These are phyloP conservation scores for Ardeotis arabs DNA, from an alignment of 2,113 vertebrate genomes.

Conservation along the genomic window DNA sequence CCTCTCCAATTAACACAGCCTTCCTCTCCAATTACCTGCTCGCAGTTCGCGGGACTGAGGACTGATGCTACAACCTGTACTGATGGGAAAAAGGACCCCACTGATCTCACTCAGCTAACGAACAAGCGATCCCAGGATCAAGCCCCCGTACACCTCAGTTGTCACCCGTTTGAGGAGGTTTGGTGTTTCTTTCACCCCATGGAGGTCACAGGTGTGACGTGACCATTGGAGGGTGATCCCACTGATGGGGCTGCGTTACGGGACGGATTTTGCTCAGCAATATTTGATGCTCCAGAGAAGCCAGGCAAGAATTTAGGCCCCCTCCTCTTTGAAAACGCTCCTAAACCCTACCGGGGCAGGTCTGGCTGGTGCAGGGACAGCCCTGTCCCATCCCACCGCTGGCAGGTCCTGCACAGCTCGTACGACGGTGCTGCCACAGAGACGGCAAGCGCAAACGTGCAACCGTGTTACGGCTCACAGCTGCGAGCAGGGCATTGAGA, in stretches of 20 bases:
- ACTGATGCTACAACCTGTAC: neutral
- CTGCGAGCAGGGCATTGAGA: neutral
- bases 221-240: neutral
- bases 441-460: neutral
- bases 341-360: neutral
- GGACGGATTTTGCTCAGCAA: neutral
- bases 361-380: neutral
- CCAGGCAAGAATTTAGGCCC: neutral
- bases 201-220: fast-evolving
- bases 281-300: neutral
- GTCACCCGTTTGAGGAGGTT: neutral
- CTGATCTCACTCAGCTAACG: neutral
- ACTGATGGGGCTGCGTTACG: fast-evolving
- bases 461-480: neutral
- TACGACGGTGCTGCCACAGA: neutral
- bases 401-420: neutral
- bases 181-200: neutral
- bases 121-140: neutral
- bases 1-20: neutral
- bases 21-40: neutral
- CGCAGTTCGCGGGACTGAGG: neutral
- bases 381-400: neutral
- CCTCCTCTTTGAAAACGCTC: neutral
- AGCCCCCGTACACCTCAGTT: fast-evolving
- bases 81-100: neutral